These are phyloP conservation scores for Chauna torquata DNA, from an alignment of 2,113 vertebrate genomes.

Conservation along the genomic window DNA sequence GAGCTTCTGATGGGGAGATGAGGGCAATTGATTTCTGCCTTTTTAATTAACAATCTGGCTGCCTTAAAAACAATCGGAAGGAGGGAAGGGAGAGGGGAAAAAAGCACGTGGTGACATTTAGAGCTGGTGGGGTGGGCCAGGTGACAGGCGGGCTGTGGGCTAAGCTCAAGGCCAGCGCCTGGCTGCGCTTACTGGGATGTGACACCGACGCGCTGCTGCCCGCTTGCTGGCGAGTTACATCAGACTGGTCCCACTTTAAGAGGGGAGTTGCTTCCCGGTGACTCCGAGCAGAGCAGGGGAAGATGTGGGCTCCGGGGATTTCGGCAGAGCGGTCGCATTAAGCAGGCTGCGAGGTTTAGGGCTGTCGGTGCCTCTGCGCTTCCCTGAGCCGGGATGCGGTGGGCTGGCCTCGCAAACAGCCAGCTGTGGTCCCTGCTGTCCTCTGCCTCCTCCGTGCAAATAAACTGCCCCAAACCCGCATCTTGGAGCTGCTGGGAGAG, in stretches of 20 bases:
- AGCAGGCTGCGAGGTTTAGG: background rate
- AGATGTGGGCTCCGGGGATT: background rate
- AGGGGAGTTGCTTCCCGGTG: background rate
- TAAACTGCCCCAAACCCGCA: rapidly evolving
- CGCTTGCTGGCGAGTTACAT: background rate
- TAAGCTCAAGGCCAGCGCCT: background rate
- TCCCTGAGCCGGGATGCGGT: rapidly evolving
- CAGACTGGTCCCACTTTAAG: background rate
- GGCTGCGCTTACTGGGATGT: too few species aligned
- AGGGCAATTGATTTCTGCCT: conserved; percentile 78
- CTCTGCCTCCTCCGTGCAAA: background rate
- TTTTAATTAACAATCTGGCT: conserved; percentile 78
- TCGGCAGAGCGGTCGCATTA: background rate
- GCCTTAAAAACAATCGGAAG: conserved; percentile 72
- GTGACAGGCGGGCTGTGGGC: background rate
- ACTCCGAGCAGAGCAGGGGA: background rate
- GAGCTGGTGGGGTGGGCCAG: background rate
- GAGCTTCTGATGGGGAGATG: conserved; percentile 77
- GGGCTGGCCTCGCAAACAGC: too few species aligned
- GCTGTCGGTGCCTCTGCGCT: background rate
- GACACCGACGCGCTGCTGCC: background rate
- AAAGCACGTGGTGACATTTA: background rate
- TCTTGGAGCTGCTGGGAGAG: background rate
- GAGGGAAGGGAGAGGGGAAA: background rate
- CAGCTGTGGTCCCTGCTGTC: rapidly evolving